Conservation (phyloP, 2,888 invertebrate genomes). For the Cosmia trapezina region DNA sequence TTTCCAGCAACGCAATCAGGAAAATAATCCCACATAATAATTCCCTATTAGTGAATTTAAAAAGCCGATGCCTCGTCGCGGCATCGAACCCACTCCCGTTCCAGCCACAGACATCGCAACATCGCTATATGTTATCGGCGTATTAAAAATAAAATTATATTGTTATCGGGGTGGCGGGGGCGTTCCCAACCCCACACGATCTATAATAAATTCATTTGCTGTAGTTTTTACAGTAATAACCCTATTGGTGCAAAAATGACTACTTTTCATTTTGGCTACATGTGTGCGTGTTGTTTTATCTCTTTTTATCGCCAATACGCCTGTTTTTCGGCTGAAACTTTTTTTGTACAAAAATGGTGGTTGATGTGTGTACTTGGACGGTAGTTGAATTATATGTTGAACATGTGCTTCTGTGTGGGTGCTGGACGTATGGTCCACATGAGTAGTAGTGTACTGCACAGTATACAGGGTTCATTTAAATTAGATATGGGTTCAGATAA, state of each 20-base stretch:
- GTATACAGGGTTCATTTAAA: too few relatives aligned
- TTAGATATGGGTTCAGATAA: too few relatives aligned
- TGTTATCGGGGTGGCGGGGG: slow-evolving; percentile 71
- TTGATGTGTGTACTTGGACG: slow-evolving; percentile 39
- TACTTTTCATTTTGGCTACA: slow-evolving; percentile 83
- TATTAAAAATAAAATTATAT: slow-evolving; percentile 85
- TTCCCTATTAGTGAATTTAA: slow-evolving; percentile 43
- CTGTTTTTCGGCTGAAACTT: slow-evolving; percentile 68
- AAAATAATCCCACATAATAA: slow-evolving; percentile 40
- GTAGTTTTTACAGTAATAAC: slow-evolving; percentile 89
- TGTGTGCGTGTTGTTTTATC: slow-evolving; percentile 77
- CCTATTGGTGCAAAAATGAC: slow-evolving; percentile 89
- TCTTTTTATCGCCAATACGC: slow-evolving; percentile 78
- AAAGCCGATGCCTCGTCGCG: slow-evolving; percentile 33
- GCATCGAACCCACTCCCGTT: slow-evolving; percentile 42
- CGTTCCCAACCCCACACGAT: slow-evolving; percentile 70
- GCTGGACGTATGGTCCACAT: background rate
- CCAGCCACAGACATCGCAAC: slow-evolving; percentile 39
- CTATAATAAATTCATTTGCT: slow-evolving; percentile 89
- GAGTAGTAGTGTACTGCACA: background rate
- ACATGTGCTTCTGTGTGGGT: slow-evolving; percentile 27
- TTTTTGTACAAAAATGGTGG: slow-evolving; percentile 67
- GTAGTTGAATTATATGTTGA: slow-evolving; percentile 54
- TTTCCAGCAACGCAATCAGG: slow-evolving; percentile 29
- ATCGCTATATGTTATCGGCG: slow-evolving; percentile 65